Evolutionary conservation across 2,797 vertebrate genomes (phyloP).

Genomic region (Thunnus albacares): DNA sequence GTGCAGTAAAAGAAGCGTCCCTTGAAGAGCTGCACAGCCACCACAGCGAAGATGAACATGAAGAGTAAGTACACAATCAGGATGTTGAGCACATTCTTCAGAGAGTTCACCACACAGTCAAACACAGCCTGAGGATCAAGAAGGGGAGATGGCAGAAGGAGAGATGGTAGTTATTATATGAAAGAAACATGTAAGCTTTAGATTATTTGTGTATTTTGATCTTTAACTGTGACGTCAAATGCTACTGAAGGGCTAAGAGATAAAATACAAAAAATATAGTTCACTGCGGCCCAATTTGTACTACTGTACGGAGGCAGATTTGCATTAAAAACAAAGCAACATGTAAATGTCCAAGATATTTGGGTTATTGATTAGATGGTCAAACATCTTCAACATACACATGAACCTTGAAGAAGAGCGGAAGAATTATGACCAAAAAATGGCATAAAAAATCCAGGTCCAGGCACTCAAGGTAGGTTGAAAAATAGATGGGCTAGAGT

Average conservation of each 20-base stretch:
- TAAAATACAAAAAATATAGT: not conserved
- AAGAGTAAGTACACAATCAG: constrained; percentile 98
- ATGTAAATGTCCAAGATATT: not conserved
- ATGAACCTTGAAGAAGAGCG: no score
- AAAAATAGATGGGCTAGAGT: no score
- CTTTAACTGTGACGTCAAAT: not conserved
- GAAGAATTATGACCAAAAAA: no score
- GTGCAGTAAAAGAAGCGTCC: constrained; percentile 97
- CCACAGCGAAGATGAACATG: constrained; percentile 99
- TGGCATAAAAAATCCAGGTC: no score
- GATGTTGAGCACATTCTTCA: constrained; percentile 98
- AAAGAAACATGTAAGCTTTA: not conserved
- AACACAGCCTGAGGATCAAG: constrained; percentile 89
- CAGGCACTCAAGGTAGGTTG: no score
- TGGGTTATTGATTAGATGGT: not conserved
- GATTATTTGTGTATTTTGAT: constrained; percentile 7
- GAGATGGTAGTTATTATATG: not conserved
- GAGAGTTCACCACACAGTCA: constrained; percentile 97
- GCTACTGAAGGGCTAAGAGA: no score
- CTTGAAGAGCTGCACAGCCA: constrained; percentile 97
- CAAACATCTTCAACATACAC: not conserved
- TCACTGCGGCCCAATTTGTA: not conserved
- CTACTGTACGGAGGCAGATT: not conserved
- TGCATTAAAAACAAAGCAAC: not conserved
- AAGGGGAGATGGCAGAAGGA: constrained; percentile 56